Evolutionary conservation across 2,797 vertebrate genomes (phyloP).

Genomic region (Danio choprae): DNA sequence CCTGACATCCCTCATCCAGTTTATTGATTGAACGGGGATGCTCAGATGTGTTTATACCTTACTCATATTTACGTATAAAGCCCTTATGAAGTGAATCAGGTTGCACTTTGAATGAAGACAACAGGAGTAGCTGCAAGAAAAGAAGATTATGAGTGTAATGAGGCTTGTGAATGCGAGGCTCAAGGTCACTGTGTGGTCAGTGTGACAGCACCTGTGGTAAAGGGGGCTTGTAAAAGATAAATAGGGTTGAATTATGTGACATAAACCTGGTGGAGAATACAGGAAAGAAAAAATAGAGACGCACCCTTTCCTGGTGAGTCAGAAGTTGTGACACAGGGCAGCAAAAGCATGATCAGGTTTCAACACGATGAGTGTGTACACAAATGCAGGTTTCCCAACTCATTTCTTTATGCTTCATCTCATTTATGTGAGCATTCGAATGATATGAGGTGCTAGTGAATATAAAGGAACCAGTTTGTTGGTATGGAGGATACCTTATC

Average conservation of each 20-base stretch:
- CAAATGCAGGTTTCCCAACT: slow-evolving; percentile 10
- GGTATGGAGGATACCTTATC: background rate
- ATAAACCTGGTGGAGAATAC: background rate
- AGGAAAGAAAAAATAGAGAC: slow-evolving; percentile 8
- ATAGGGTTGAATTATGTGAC: background rate
- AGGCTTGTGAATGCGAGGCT: slow-evolving; percentile 17
- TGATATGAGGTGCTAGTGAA: slow-evolving; percentile 14
- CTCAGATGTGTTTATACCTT: background rate
- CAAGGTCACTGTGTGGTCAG: slow-evolving; percentile 27
- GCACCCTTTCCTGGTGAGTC: slow-evolving; percentile 64
- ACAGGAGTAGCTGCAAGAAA: slow-evolving; percentile 37
- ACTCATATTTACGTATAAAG: background rate
- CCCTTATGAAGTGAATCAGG: background rate
- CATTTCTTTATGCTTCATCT: background rate
- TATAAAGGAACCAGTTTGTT: background rate
- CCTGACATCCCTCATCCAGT: background rate
- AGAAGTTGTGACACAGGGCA: slow-evolving; percentile 65
- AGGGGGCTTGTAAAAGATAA: background rate
- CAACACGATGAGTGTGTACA: slow-evolving; percentile 57
- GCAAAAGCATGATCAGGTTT: slow-evolving; percentile 59
- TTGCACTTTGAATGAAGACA: slow-evolving; percentile 28
- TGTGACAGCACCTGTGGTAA: background rate
- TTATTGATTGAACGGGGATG: slow-evolving; percentile 9
- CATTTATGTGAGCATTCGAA: background rate
- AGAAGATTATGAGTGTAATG: slow-evolving; percentile 45